phyloP scores from a whole-genome alignment of 2,888 invertebrate species.

The Lasioglossum malachurum region DNA sequence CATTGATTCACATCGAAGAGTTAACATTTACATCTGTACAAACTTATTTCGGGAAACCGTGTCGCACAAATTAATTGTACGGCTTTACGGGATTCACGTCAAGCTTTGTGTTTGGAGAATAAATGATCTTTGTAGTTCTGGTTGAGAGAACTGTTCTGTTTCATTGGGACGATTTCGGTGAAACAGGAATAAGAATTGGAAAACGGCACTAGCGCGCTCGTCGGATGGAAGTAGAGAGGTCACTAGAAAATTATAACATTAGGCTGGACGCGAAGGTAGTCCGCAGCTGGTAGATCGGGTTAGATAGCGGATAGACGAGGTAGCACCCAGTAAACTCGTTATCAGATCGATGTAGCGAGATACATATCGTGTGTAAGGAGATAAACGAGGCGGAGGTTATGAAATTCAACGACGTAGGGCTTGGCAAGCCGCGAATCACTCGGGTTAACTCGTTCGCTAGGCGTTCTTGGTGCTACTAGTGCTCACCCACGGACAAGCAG shows the following conservation, averaged over 20 bases:
- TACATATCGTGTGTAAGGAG: constrained; percentile 58
- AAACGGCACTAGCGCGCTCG: not conserved
- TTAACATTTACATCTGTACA: no score
- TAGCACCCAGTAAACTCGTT: constrained; percentile 63
- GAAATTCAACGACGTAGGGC: constrained; percentile 56
- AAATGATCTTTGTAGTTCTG: no score
- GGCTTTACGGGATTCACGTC: not conserved
- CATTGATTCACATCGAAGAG: accelerated
- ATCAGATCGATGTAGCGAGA: constrained; percentile 64
- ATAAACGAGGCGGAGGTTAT: constrained; percentile 58
- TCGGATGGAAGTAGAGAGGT: not conserved
- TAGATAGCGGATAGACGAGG: constrained; percentile 62
- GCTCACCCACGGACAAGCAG: constrained; percentile 4
- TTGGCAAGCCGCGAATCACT: constrained; percentile 29
- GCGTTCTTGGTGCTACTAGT: constrained; percentile 17
- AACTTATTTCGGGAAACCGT: no score
- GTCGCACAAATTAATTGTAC: no score
- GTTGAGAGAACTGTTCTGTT: not conserved
- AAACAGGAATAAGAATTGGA: not conserved
- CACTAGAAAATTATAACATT: constrained; percentile 50
- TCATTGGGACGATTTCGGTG: not conserved
- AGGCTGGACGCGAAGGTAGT: constrained; percentile 37
- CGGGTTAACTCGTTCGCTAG: constrained; percentile 21
- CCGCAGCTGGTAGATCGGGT: constrained; percentile 53
- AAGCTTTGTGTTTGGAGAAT: not conserved